These are phyloP conservation scores for Diglossa cyanea DNA, from an alignment of 2,797 vertebrate genomes.

Conservation along the genomic window DNA sequence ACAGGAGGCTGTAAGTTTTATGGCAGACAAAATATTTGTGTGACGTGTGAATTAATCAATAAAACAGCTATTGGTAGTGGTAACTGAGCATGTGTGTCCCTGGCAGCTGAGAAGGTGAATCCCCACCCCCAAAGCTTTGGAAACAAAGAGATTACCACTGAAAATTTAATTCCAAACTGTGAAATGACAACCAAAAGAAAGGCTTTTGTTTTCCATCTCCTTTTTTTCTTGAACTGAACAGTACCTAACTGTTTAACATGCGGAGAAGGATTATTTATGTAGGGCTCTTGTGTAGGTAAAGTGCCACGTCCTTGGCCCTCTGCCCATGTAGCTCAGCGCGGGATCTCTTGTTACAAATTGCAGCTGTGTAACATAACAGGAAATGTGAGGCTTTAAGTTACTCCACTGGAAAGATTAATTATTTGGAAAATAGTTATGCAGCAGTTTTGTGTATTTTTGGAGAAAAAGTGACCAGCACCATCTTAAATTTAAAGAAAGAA, in stretches of 20 bases:
- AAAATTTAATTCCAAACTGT: slow-evolving; percentile 4
- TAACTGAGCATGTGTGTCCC: not conserved
- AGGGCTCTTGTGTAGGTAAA: slow-evolving; percentile 76
- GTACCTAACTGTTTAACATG: slow-evolving; percentile 74
- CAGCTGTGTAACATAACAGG: slow-evolving; percentile 83
- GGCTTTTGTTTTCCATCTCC: slow-evolving; percentile 52
- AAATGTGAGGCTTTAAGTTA: slow-evolving; percentile 78
- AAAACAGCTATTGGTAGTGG: not conserved
- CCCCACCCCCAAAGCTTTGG: not conserved
- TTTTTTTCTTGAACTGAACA: slow-evolving; percentile 60
- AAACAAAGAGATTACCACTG: slow-evolving; percentile 21
- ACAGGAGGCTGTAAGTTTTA: slow-evolving; percentile 10
- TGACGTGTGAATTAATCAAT: not conserved
- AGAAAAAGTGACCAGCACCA: slow-evolving; percentile 63
- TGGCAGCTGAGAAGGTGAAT: not conserved
- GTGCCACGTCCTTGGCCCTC: slow-evolving; percentile 71
- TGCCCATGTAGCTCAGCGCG: slow-evolving; percentile 65
- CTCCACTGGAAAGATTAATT: slow-evolving; percentile 81
- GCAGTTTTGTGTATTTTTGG: slow-evolving; percentile 66
- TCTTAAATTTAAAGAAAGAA: slow-evolving; percentile 56
- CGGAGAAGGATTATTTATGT: slow-evolving; percentile 69
- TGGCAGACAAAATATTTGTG: not conserved
- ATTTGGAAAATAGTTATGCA: slow-evolving; percentile 76
- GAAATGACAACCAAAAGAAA: slow-evolving; percentile 19
- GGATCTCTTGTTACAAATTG: slow-evolving; percentile 80